Evolutionary conservation across 2,797 vertebrate genomes (phyloP).

Genomic region (Enteromius argenteus): DNA sequence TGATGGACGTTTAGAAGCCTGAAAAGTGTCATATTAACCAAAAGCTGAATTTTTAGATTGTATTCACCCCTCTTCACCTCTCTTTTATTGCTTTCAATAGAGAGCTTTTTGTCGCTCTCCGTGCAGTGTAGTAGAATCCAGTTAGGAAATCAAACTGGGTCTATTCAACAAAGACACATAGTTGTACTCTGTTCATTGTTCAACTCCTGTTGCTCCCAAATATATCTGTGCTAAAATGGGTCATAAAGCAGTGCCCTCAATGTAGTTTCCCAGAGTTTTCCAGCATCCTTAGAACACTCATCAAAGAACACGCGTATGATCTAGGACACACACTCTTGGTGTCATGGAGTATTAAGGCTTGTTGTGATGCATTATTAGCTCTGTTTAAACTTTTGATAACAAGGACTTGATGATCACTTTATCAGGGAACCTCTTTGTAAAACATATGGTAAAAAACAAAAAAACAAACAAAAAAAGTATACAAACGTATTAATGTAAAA

Average conservation of each 20-base stretch:
- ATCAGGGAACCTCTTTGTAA: not conserved
- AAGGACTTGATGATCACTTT: not conserved
- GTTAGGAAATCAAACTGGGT: slow-evolving; percentile 32
- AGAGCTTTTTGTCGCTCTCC: slow-evolving; percentile 1
- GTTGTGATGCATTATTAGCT: not conserved
- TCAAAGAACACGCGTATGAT: slow-evolving; percentile 32
- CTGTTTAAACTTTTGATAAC: not conserved
- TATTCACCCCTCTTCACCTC: slow-evolving; percentile 37
- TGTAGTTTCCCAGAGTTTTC: slow-evolving; percentile 52
- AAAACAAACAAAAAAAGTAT: not conserved
- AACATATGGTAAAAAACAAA: not conserved
- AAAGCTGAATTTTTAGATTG: slow-evolving; percentile 16
- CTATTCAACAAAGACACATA: slow-evolving; percentile 29
- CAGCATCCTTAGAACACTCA: slow-evolving; percentile 37
- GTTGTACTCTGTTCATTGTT: slow-evolving; percentile 41
- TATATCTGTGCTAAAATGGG: slow-evolving; percentile 57
- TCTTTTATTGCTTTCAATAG: slow-evolving; percentile 39
- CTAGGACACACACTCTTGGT: slow-evolving; percentile 22
- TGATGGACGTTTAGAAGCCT: slow-evolving; percentile 6
- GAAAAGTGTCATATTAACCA: slow-evolving; percentile 16
- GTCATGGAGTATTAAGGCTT: slow-evolving; percentile 9
- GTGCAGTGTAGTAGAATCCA: not conserved
- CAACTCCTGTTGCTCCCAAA: slow-evolving; percentile 51
- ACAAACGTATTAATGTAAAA: not conserved
- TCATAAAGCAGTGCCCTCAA: slow-evolving; percentile 53